Conservation (phyloP, 2,888 invertebrate genomes). For the Zaprionus lineosus region DNA sequence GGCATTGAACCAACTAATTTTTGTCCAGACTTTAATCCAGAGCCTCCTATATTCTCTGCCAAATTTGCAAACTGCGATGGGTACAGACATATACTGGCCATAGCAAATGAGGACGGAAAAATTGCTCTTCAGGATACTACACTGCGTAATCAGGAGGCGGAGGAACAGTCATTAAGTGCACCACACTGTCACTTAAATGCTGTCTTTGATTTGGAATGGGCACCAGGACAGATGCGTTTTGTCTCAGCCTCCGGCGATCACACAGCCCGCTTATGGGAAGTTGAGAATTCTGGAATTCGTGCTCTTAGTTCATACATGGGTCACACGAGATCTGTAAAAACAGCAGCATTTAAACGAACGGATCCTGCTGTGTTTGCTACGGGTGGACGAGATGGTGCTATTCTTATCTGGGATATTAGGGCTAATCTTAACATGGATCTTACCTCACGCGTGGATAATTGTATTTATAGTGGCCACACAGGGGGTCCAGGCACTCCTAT, state of each 20-base stretch:
- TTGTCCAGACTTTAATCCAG: conserved; percentile 85
- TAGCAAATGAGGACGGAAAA: conserved; percentile 94
- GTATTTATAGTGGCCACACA: conserved; percentile 84
- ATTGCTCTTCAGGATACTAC: conserved; percentile 84
- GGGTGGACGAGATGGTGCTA: conserved; percentile 93
- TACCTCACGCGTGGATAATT: conserved; percentile 87
- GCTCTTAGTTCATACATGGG: conserved; percentile 86
- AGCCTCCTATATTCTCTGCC: conserved; percentile 91
- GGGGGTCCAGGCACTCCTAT: conserved; percentile 84
- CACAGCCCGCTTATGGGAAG: conserved; percentile 91
- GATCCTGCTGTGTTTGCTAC: conserved; percentile 92
- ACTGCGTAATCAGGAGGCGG: conserved; percentile 73
- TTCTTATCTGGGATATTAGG: conserved; percentile 92
- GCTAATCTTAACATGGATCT: conserved; percentile 83
- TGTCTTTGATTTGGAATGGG: conserved; percentile 95
- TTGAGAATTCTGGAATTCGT: conserved; percentile 84
- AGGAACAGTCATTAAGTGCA: conserved; percentile 83
- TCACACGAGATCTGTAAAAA: conserved; percentile 92
- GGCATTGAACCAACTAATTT: conserved; percentile 85
- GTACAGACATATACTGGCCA: conserved; percentile 88
- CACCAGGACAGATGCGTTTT: conserved; percentile 88
- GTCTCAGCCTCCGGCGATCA: conserved; percentile 94
- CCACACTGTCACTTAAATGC: conserved; percentile 91
- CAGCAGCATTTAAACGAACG: conserved; percentile 88
- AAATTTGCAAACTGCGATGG: conserved; percentile 88